Evolutionary conservation across 2,797 vertebrate genomes (phyloP), one percentile per base, ranked within the genome.

Genomic region (Lindbergichthys nudifrons): DNA sequence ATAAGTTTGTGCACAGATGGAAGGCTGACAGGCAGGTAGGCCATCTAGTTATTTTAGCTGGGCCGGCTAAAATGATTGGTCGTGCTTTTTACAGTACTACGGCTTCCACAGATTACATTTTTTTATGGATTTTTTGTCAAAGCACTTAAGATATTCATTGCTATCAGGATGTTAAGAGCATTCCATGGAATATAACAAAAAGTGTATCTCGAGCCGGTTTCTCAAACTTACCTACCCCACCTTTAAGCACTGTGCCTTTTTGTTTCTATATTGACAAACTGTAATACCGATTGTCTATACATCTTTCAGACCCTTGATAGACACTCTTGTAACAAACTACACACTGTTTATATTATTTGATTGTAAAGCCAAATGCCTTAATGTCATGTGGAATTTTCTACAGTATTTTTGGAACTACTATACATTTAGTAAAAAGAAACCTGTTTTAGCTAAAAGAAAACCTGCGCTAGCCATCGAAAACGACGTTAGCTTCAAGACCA

Each of bases 181-280:
- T n/a, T n/a, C n/a, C n/a, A n/a, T n/a, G n/a, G n/a, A n/a, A n/a
- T n/a, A n/a, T n/a, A n/a, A n/a, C n/a, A n/a, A n/a, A n/a, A n/a
- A n/a, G n/a, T n/a, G n/a, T n/a, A n/a, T n/a, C n/a, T n/a, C n/a
- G n/a, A n/a, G n/a, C n/a, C n/a, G n/a, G n/a, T n/a, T n/a, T n/a
- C n/a, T n/a, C n/a, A n/a, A n/a, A n/a, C n/a, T n/a, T n/a, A n/a
- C n/a, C n/a, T n/a, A n/a, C n/a, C n/a, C n/a, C n/a, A n/a, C n/a
- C n/a, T n/a, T n/a, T n/a, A 15, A 12, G 73, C 70, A 79, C 10
- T 26, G 48, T 11, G 21, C 14, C 32, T 53, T 47, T 26, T 73
- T 73, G 57, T 75, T 67, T 57, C 36, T 13, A n/a, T 43, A 26
- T 57, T 13, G 26, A 26, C n/a, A 5, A 46, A 53, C 54, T 48